phyloP scores from a whole-genome alignment of 2,888 invertebrate genomes.

The Oligia fasciuncula region DNA sequence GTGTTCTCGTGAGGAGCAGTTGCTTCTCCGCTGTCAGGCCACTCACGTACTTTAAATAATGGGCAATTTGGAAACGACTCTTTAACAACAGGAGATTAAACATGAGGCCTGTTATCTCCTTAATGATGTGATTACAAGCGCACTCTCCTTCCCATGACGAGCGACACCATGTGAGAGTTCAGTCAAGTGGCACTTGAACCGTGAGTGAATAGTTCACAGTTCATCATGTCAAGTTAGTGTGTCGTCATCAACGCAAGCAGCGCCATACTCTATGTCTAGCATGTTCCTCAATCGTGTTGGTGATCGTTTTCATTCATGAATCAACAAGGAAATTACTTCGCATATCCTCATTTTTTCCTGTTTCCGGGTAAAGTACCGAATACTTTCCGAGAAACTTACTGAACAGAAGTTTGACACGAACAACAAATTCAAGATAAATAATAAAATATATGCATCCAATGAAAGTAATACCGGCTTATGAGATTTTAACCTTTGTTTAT shows the following conservation, averaged over 20 bases:
- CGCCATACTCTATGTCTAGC: background rate
- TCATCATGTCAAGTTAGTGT: conserved; percentile 13
- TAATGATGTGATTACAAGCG: conserved; percentile 15
- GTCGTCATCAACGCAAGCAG: background rate
- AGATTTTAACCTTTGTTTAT: background rate
- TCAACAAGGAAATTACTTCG: conserved; percentile 16
- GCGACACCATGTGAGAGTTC: background rate
- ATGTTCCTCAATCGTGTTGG: background rate
- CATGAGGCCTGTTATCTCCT: background rate
- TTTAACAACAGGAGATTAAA: conserved; percentile 5
- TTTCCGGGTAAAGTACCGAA: conserved; percentile 11
- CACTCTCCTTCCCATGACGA: conserved; percentile 1
- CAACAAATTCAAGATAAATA: background rate
- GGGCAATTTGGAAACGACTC: background rate
- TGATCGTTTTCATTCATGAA: conserved; percentile 11
- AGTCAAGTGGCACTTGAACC: conserved; percentile 27
- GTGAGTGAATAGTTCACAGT: conserved; percentile 5
- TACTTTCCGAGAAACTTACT: conserved; percentile 3
- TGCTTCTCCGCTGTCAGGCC: background rate
- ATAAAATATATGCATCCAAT: background rate
- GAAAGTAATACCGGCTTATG: background rate
- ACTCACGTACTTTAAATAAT: background rate
- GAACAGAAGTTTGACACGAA: background rate
- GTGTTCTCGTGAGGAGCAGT: no score
- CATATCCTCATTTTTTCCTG: background rate